Evolutionary conservation across 2,797 vertebrate genomes (phyloP).

Genomic region (Sciurus carolinensis): DNA sequence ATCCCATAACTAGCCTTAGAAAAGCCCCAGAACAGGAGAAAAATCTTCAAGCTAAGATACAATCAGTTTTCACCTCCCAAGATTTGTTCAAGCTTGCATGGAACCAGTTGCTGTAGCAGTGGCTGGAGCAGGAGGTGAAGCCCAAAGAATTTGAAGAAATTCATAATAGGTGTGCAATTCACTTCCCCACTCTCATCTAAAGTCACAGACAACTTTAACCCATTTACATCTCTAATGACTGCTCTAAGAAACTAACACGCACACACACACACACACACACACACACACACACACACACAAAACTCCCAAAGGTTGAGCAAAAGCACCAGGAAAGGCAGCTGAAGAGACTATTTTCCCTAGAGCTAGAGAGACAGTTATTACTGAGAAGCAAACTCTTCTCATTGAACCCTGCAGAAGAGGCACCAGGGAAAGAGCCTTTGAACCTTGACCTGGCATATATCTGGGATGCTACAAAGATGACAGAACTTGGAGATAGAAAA

Average conservation of each 20-base stretch:
- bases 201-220: not conserved
- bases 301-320: not conserved
- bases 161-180: not conserved
- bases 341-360: not conserved
- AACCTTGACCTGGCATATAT: not conserved
- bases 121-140: not conserved
- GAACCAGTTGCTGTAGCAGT: not conserved
- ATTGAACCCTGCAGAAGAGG: not conserved
- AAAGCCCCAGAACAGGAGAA: not conserved
- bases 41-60: not conserved
- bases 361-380: not conserved
- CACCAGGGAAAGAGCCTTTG: not conserved
- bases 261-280: not conserved
- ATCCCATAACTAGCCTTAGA: not conserved
- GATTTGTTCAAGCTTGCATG: not conserved
- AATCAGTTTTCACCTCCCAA: not conserved
- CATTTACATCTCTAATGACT: not conserved
- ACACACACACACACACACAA: not conserved
- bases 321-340: constrained; percentile 15
- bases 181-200: not conserved
- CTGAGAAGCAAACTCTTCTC: not conserved
- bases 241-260: not conserved
- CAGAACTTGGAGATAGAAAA: not conserved
- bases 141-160: not conserved
- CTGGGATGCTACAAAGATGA: not conserved